Conservation (phyloP, 2,113 vertebrate genomes). For the Danio rerio region GRCz12tu NC_133196.1:43993501-43994000, state of each 20-base stretch:
- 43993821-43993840: slow-evolving; percentile 53
- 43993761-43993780: slow-evolving; percentile 37
- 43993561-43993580: background rate
- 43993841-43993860: slow-evolving; percentile 10
- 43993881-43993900: slow-evolving; percentile 4
- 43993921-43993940: background rate
- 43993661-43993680: slow-evolving; percentile 1
- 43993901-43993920: background rate
- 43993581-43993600: background rate
- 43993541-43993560: background rate
- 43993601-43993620: slow-evolving; percentile 20
- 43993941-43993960: background rate
- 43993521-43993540: slow-evolving; percentile 18
- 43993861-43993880: slow-evolving; percentile 34
- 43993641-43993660: slow-evolving; percentile 1
- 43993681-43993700: slow-evolving; percentile 35
- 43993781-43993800: slow-evolving; percentile 19
- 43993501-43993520: slow-evolving; percentile 32
- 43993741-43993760: slow-evolving; percentile 40
- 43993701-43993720: slow-evolving; percentile 46
- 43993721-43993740: slow-evolving; percentile 50
- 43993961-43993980: background rate
- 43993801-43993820: slow-evolving; percentile 2
- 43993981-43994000: background rate
- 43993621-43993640: slow-evolving; percentile 16